Evolutionary conservation across 1,140 invertebrate genomes (phyloP).

Genomic region (Drosophila arawakana): DNA sequence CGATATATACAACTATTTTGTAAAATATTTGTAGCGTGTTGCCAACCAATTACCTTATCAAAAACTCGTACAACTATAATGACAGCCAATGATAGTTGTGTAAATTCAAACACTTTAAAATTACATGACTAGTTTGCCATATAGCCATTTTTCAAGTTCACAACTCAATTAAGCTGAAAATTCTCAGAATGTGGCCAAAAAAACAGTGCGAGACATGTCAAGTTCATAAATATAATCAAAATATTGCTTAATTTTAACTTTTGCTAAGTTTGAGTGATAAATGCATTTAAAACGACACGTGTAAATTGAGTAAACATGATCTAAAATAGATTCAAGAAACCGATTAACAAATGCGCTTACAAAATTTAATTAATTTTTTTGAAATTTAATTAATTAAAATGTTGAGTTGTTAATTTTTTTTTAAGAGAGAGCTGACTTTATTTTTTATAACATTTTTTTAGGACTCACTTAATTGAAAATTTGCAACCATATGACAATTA

Average conservation of each 20-base stretch:
- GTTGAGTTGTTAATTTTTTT: not conserved
- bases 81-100: conserved; percentile 42
- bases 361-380: not conserved
- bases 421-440: not conserved
- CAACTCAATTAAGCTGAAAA: conserved; percentile 45
- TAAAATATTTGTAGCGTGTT: conserved; percentile 59
- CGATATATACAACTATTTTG: conserved; percentile 26
- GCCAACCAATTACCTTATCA: conserved; percentile 61
- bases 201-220: conserved; percentile 48
- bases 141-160: conserved; percentile 38
- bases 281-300: conserved; percentile 25
- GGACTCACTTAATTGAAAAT: conserved; percentile 1
- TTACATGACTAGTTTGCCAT: conserved; percentile 32
- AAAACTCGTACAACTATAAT: conserved; percentile 25
- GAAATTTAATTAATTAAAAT: no score
- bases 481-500: conserved; percentile 10
- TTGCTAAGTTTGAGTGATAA: conserved; percentile 1
- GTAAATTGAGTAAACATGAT: conserved; percentile 4
- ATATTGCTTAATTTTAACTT: conserved; percentile 2
- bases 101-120: conserved; percentile 31
- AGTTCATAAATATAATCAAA: conserved; percentile 8
- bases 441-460: not conserved
- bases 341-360: not conserved
- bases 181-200: conserved; percentile 54
- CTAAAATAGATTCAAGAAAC: not conserved